Evolutionary conservation across 2,113 vertebrate species (phyloP).

Genomic region (Tragelaphus buxtoni): DNA sequence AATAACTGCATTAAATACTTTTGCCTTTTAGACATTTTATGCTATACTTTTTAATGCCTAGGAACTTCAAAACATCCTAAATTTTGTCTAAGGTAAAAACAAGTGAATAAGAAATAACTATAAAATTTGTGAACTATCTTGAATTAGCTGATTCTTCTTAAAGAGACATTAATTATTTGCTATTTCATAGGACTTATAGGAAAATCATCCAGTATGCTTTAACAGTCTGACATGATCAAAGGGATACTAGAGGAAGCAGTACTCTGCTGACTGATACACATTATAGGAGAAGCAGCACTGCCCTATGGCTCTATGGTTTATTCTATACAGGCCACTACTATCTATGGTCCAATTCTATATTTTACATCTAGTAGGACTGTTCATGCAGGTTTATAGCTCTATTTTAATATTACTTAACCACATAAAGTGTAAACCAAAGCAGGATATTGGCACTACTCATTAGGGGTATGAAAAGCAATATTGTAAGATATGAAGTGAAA

Average conservation of each 20-base stretch:
- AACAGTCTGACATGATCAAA: neutral
- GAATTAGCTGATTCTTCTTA: conserved; percentile 15
- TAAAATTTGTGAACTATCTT: conserved; percentile 7
- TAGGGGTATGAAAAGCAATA: neutral
- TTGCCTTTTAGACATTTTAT: neutral
- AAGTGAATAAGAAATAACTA: neutral
- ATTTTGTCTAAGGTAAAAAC: conserved; percentile 36
- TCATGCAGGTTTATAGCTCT: neutral
- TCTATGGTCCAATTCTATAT: neutral
- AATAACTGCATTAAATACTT: neutral
- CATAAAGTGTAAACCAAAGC: neutral
- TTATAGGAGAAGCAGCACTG: neutral
- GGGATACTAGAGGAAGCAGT: neutral
- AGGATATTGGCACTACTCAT: neutral
- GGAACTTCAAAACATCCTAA: conserved; percentile 27
- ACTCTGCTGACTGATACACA: neutral
- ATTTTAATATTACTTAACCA: conserved; percentile 35
- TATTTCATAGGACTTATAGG: neutral
- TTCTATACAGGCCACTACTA: neutral
- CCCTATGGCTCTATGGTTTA: neutral
- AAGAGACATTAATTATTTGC: conserved; percentile 1
- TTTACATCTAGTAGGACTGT: neutral
- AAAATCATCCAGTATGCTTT: neutral
- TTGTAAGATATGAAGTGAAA: neutral
- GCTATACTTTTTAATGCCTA: neutral